Base-by-base conservation (phyloP, 2,888 invertebrate species). In the Prosopocoilus inquinatus region DNA sequence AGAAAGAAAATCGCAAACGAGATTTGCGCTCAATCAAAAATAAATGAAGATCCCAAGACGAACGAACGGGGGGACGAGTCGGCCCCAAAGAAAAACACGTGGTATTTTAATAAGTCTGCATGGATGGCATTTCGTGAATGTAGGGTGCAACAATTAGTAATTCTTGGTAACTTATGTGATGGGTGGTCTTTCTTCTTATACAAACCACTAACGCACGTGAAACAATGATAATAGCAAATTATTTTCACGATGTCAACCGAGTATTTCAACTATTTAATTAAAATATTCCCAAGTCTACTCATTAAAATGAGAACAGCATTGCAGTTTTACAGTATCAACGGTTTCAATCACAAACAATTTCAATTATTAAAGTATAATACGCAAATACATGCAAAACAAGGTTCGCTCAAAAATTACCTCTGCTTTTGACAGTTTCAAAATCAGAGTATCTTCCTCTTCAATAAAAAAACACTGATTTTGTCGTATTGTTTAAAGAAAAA, bases 131-230 rank as follows among this genome's bases (percentile, higher is more conserved):
- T 53, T 58, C 47, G 56, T 48, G 65, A 66, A 67, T 64, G 64
- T 65, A 62, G 65, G 62, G 63, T 54, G 54, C 58, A 64, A 66
- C 65, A 66, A 69, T 67, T 65, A 67, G 61, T 60, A 61, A 64
- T 68, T 67, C 66, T 62, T 62, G 63, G 62, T 67, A 65, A 60
- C 61, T 57, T 56, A 62, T 63, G 63, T 62, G 61, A 52, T 45
- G 67, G 69, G 69, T 69, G 69, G 69, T 67, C 68, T 52, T 41
- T 41, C 12, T 41, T 36, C 36, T 36, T 41, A 11, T 41, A 41
- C 13, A 2, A 41, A n/a, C 16, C 16, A 41, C 9, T 8, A 15
- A 15, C n/a, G 12, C 13, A 41, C 38, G 38, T 38, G 38, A 38
- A 12, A 38, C 13, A 38, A 38, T 38, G 11, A 12, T 7, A 38